These are phyloP conservation scores for Drosophila multiciliata DNA, from an alignment of 2,888 invertebrate genomes.

Conservation along the genomic window DNA sequence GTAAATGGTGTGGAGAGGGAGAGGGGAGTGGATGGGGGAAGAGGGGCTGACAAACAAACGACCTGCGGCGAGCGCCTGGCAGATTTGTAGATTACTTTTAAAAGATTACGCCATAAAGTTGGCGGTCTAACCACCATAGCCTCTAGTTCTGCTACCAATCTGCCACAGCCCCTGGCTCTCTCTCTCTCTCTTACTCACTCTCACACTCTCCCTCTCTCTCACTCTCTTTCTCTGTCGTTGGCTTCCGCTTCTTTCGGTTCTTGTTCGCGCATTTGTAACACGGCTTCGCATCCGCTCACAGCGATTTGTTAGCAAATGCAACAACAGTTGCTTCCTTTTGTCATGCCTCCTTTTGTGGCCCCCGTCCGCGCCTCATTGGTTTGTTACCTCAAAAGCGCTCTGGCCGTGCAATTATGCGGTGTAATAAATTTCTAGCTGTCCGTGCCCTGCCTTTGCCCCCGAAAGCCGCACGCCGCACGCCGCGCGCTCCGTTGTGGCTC, in stretches of 20 bases:
- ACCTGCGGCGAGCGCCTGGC: constrained; percentile 76
- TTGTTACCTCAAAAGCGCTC: constrained; percentile 70
- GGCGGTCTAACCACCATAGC: constrained; percentile 62
- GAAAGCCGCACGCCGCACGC: not conserved
- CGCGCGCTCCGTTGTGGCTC: not conserved
- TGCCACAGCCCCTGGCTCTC: not conserved
- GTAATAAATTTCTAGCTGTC: constrained; percentile 79
- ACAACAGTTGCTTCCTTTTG: constrained; percentile 64
- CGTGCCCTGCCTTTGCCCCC: constrained; percentile 64
- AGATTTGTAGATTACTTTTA: constrained; percentile 80
- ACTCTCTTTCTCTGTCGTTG: constrained; percentile 6
- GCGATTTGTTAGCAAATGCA: constrained; percentile 80
- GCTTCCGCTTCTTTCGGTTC: constrained; percentile 53
- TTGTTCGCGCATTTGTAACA: constrained; percentile 80
- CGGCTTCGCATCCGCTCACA: constrained; percentile 74
- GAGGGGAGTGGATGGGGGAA: not conserved
- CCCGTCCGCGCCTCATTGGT: constrained; percentile 31
- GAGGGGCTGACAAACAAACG: constrained; percentile 61
- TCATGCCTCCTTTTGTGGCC: constrained; percentile 1
- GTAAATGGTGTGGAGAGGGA: too few species aligned
- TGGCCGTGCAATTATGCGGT: constrained; percentile 81
- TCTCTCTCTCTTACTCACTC: not conserved
- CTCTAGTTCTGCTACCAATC: constrained; percentile 4
- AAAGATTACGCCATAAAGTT: constrained; percentile 80
- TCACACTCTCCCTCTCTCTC: not conserved